These are phyloP conservation scores for Vimba vimba DNA, from an alignment of 2,113 vertebrate genomes.

Conservation along the genomic window DNA sequence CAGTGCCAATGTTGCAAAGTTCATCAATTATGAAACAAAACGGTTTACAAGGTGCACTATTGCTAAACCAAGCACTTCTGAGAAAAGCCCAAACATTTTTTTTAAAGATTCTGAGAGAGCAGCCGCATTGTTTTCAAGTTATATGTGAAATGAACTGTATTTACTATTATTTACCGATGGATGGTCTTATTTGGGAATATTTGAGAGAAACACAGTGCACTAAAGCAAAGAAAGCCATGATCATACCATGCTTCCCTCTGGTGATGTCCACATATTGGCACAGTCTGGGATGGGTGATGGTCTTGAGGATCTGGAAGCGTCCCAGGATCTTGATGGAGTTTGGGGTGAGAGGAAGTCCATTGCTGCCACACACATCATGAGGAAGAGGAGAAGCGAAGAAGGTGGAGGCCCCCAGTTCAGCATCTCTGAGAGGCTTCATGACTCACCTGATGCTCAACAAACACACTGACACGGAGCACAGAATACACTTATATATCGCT, in stretches of 20 bases:
- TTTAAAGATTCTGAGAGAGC: background rate
- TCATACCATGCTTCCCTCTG: constrained; percentile 93
- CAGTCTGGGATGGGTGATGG: constrained; percentile 91
- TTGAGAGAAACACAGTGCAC: background rate
- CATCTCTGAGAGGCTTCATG: constrained; percentile 91
- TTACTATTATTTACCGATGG: background rate
- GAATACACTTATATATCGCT: background rate
- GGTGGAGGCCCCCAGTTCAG: constrained; percentile 92
- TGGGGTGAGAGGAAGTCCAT: constrained; percentile 95
- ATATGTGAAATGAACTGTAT: background rate
- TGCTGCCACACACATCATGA: constrained; percentile 97
- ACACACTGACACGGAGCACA: background rate
- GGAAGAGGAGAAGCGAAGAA: constrained; percentile 97
- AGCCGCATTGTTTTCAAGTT: background rate
- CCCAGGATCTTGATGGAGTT: constrained; percentile 99
- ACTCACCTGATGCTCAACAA: constrained; percentile 22
- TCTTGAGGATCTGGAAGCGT: constrained; percentile 97
- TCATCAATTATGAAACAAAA: background rate
- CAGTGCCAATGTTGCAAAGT: background rate
- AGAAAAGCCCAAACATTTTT: background rate
- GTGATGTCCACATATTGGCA: constrained; percentile 97
- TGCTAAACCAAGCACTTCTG: background rate
- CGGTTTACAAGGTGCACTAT: background rate
- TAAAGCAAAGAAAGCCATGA: background rate
- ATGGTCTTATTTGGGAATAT: background rate